Base-by-base conservation (phyloP, 1,140 invertebrate genomes). In the Eulimnadia texana region DNA sequence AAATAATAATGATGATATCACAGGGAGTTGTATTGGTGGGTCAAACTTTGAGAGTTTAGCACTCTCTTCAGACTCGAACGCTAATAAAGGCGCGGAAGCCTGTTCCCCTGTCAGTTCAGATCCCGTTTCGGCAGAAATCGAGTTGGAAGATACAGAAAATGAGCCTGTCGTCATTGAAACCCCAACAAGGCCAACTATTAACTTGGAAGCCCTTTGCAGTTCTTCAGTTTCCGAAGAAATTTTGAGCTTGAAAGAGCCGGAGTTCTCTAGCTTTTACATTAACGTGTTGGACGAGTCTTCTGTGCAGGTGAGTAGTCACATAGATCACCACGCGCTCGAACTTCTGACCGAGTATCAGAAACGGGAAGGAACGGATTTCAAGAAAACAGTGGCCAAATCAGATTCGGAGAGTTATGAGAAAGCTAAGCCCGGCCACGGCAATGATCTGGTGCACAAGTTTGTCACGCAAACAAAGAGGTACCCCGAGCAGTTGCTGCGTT, bases 401-500 rank as follows among this genome's bases (percentile, higher is more conserved):
- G 63, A 64, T 19, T 61, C 66, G 9, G 86, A 88, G 69, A 78
- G 79, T 25, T 93, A 92, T 70, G 90, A 92, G 65, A 86, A 88
- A 67, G 77, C 78, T 9, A 68, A 79, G 42, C 85, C 88, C 0
- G 76, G 79, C 9, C 88, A 91, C 71, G 88, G 87, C 1, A 88
- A 93, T 70, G 78, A 81, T 64, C 77, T 85, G 70, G 89, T 90
- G 68, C 83, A 92, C 71, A 80, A 84, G 63, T 91, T 92, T 67
- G 66, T 85, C 1, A 80, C 80, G 27, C 79, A 80, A 60, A 77
- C 91, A 50, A 80, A 84, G 54, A 71, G 77, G n/a, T 86, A 86
- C 77, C 86, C 86, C 25, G 81, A 83, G 27, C 90, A 92, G 70
- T 78, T 90, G 65, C 71, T 93, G 22, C 77, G 84, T 50, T 82